Conservation (phyloP, 2,888 invertebrate genomes). For the Druceiella hillmani region DNA sequence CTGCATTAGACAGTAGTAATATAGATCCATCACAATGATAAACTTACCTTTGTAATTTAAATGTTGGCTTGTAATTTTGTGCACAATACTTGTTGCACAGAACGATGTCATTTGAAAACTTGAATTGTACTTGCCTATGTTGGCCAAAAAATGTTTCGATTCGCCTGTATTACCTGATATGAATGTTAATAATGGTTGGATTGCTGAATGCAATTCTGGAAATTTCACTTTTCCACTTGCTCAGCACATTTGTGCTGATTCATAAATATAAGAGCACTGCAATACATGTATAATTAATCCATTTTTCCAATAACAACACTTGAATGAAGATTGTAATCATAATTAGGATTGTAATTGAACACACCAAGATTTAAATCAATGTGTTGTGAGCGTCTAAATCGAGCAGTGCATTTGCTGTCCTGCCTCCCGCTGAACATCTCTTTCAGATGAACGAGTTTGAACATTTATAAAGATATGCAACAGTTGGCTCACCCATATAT, state of each 20-base stretch:
- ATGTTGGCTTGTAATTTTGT: conserved; percentile 16
- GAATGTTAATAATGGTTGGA: conserved; percentile 11
- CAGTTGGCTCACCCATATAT: too few species aligned
- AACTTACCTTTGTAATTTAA: conserved; percentile 22
- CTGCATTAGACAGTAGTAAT: conserved; percentile 15
- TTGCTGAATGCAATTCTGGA: conserved; percentile 11
- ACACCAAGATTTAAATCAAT: neutral
- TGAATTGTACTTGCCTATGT: conserved; percentile 21
- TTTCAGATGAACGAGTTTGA: too few species aligned
- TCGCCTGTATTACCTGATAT: conserved; percentile 6
- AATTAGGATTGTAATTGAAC: neutral
- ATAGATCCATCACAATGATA: conserved; percentile 21
- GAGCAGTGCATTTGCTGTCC: too few species aligned
- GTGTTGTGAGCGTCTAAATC: too few species aligned
- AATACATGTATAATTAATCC: conserved; percentile 3
- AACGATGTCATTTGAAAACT: conserved; percentile 24
- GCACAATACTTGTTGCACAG: conserved; percentile 19
- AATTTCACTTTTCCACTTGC: conserved; percentile 14
- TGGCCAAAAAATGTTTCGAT: conserved; percentile 20
- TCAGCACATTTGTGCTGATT: too few species aligned
- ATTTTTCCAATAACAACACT: too few species aligned
- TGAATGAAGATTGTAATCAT: neutral
- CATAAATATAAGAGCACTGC: too few species aligned
- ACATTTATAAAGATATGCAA: too few species aligned
- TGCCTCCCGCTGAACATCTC: too few species aligned